Base-by-base conservation (phyloP, 2,888 invertebrate species). In the Clitarchus hookeri region DNA sequence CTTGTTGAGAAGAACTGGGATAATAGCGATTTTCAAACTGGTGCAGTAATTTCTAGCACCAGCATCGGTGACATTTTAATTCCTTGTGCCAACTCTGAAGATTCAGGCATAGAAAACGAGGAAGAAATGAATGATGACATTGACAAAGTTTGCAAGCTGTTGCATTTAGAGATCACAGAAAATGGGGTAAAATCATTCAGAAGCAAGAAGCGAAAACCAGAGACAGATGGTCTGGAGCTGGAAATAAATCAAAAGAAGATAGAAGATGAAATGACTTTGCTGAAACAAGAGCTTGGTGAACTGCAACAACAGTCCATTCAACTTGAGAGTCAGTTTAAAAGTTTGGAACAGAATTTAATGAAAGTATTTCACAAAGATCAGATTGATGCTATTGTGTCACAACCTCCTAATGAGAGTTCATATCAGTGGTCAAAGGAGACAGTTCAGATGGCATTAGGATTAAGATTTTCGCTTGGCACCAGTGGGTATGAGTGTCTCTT, bases 81-180 rank as follows among this genome's bases (percentile, higher is more conserved):
- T 19, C 65, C n/a, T 23, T 0, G 65, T 65, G 65, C 23, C 65
- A n/a, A 16, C 65, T 65, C 65, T 65, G 65, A 65, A 19, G 65
- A 65, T 65, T 65, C 65, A n/a, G 65, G 65, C 65, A 65, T 65
- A 8, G 65, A 65, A 65, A 65, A 65, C 65, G 65, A 65, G n/a
- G 65, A 65, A 6, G 65, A 65, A 23, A 65, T 65, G 65, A 65
- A 65, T 65, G 65, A 65, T 65, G 65, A 65, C 65, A 65, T 65
- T 65, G 65, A 65, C n/a, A 65, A 65, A 65, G 65, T 65, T 65
- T 65, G 65, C n/a, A 65, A 65, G 65, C n/a, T 65, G n/a, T 65
- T 65, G 23, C 65, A 65, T n/a, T 65, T 65, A n/a, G 65, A 65
- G 16, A 65, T 65, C 19, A 65, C 65, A 65, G 65, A 65, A n/a